Evolutionary conservation across 2,888 invertebrate species (phyloP), one percentile per base, ranked within the genome.

Genomic region (Ophion slaviceki): DNA sequence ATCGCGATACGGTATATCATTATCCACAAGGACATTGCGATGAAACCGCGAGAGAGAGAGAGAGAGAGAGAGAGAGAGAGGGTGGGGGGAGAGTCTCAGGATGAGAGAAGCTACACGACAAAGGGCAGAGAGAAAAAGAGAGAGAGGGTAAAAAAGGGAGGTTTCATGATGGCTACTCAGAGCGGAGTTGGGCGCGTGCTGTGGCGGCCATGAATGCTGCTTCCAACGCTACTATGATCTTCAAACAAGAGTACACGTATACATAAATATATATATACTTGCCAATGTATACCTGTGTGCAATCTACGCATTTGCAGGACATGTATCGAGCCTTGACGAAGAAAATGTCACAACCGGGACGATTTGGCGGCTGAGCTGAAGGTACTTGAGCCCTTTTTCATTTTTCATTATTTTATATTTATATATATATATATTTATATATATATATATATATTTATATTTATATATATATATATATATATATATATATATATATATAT

Each of bases 111-210:
- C 67, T 45, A 67, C 45, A 40, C 10, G 62, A 47, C 28, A 24
- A 20, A 62, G 10, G 68, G 20, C 14, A 11, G 11, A 77, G 67
- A 28, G 53, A 67, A 20, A 78, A 45, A 76, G 32, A 45, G 45
- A 78, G 78, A 78, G 81, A 70, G 82, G 78, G 70, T 57, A 82
- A 74, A 85, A 82, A 76, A 77, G 86, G 83, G 82, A 83, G 82
- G 80, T 83, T 85, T 86, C 85, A 86, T 82, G 85, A 86, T 82
- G 82, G 85, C 82, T 86, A 80, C 85, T 82, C 72, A 47, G 45
- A 32, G 79, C 53, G 68, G 80, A 80, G 72, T 67, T 62, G 80
- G 75, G 79, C 11, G 82, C 68, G 80, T 77, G 68, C 62, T 76
- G 78, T 57, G 85, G 85, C 85, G 85, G 85, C 85, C 85, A 86